phyloP scores from a whole-genome alignment of 2,113 vertebrate genomes.

The Parus major region DNA sequence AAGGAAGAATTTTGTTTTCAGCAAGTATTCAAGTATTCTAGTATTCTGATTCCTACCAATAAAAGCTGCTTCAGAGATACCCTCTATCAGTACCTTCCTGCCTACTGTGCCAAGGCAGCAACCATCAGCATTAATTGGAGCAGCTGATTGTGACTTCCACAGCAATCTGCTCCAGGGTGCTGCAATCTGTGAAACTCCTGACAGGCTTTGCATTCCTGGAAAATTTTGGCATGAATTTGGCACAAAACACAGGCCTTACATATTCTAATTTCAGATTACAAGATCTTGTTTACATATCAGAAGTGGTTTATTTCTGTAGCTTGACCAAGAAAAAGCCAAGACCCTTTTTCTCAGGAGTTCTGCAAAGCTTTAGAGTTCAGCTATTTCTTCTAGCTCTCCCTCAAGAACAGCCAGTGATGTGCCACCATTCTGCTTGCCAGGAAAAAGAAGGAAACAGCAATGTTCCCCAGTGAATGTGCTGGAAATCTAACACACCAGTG shows the following conservation, averaged over 20 bases:
- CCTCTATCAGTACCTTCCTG: not conserved
- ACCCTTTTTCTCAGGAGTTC: not conserved
- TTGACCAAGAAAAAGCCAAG: not conserved
- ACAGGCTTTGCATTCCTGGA: not conserved
- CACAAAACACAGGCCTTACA: not conserved
- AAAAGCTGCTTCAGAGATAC: not conserved
- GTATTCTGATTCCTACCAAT: not conserved
- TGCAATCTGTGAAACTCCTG: not conserved
- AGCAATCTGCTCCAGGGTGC: not conserved
- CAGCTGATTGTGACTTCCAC: not conserved
- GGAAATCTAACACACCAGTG: not conserved
- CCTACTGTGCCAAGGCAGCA: not conserved
- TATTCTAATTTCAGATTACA: not conserved
- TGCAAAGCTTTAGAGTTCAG: not conserved
- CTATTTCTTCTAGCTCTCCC: rapidly evolving
- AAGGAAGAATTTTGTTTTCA: not conserved
- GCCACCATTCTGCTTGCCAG: not conserved
- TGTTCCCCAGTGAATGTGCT: not conserved
- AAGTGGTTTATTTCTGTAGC: not conserved
- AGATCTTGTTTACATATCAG: not conserved
- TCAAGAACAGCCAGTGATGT: not conserved
- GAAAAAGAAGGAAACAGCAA: not conserved
- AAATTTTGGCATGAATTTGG: not conserved
- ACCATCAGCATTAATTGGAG: not conserved
- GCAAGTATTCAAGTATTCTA: not conserved